Percentiles rank a stretch among this genome's conserved stretches.
These are phyloP conservation scores for Trichomalopsis sarcophagae DNA, from an alignment of 1,140 invertebrate species.

Conservation along the genomic window DNA sequence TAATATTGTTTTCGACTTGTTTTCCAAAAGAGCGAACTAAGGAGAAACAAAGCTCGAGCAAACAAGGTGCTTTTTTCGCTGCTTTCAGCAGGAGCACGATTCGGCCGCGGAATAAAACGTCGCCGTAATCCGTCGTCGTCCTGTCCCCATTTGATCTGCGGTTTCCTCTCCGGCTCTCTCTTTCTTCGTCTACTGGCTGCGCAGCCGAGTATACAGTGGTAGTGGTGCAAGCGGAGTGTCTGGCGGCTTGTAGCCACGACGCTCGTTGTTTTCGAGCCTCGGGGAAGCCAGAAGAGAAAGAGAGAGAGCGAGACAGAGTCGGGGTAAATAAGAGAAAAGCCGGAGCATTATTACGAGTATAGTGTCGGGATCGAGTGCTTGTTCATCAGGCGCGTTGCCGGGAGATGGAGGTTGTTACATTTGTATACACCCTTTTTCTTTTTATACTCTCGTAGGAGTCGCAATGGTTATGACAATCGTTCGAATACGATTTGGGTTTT, in stretches of 20 bases:
- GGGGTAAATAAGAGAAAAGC: background rate
- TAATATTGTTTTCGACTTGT: background rate
- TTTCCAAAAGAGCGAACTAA: background rate
- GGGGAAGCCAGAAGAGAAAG: background rate
- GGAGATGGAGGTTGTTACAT: too few species aligned
- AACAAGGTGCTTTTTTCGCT: too few species aligned
- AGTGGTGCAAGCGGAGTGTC: background rate
- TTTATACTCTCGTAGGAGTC: too few species aligned
- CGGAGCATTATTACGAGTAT: background rate
- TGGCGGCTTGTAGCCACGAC: background rate
- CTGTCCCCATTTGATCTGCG: slow-evolving; percentile 13
- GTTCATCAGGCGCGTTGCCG: background rate
- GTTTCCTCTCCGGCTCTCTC: background rate
- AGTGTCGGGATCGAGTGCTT: background rate
- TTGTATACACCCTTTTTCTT: too few species aligned
- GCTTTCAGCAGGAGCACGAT: background rate
- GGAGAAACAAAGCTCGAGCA: too few species aligned
- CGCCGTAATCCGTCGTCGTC: background rate
- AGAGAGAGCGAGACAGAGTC: background rate
- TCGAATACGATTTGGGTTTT: too few species aligned
- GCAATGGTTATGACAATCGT: too few species aligned
- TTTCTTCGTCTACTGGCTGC: background rate
- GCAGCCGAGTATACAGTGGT: background rate
- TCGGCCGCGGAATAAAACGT: background rate
- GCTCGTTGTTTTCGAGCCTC: background rate